Percentiles rank a stretch among this genome's conserved stretches.
Conservation (phyloP, 1,140 invertebrate species). For the Nasonia giraulti region DNA sequence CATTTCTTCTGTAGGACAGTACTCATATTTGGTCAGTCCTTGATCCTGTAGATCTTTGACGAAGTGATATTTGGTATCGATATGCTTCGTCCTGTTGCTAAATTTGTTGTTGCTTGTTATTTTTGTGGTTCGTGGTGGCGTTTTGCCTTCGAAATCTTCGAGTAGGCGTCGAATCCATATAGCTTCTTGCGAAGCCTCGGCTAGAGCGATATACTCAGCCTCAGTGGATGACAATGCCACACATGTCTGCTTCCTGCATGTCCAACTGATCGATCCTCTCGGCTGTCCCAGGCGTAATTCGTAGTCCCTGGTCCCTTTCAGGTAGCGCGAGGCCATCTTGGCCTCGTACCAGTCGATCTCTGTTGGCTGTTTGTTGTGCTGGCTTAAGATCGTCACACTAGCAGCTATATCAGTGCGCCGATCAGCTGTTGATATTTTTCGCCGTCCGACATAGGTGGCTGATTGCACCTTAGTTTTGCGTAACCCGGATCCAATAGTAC, state of each 20-base stretch:
- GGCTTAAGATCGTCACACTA: slow-evolving; percentile 56
- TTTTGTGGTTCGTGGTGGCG: background rate
- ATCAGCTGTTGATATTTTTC: background rate
- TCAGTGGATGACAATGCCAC: slow-evolving; percentile 56
- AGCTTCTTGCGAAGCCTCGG: no score
- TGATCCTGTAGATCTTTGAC: no score
- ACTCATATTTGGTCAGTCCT: background rate
- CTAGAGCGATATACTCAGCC: slow-evolving; percentile 54
- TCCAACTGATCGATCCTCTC: slow-evolving; percentile 44
- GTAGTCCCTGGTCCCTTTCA: slow-evolving; percentile 53
- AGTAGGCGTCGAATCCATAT: no score
- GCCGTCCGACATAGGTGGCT: background rate
- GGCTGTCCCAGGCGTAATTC: slow-evolving; percentile 2
- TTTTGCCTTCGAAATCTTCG: no score
- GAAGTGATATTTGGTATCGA: background rate
- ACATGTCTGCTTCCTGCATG: slow-evolving; percentile 29
- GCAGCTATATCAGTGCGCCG: slow-evolving; percentile 44
- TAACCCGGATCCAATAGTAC: background rate
- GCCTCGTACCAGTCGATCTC: slow-evolving; percentile 53
- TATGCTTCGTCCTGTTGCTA: background rate
- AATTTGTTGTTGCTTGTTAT: background rate
- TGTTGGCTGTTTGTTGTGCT: slow-evolving; percentile 53
- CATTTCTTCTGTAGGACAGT: no score
- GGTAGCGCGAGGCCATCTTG: slow-evolving; percentile 57
- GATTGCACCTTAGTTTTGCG: slow-evolving; percentile 30